These are phyloP conservation scores for Noctuana brunneofusca DNA, from an alignment of 2,888 invertebrate species.

Conservation along the genomic window DNA sequence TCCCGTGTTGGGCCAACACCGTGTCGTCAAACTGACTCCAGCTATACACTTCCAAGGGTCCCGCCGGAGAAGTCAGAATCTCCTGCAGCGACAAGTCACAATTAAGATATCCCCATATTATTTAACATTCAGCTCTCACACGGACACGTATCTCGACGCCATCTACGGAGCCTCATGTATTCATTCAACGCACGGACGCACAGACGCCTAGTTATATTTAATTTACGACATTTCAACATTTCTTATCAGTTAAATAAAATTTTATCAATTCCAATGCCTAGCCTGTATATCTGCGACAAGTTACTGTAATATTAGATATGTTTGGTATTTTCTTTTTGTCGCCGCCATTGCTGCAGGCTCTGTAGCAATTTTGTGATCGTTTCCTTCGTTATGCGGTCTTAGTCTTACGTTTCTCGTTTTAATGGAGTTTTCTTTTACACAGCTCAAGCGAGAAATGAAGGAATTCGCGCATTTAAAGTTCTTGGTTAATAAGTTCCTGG, in stretches of 20 bases:
- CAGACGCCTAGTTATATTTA: slow-evolving; percentile 32
- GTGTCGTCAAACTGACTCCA: slow-evolving; percentile 5
- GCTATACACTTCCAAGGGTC: no score
- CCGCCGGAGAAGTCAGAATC: slow-evolving; percentile 11
- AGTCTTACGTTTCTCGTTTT: slow-evolving; percentile 22
- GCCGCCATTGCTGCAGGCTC: slow-evolving; percentile 18
- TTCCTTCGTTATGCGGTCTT: slow-evolving; percentile 18
- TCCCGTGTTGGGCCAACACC: not conserved
- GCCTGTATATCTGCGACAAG: not conserved
- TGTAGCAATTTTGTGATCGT: slow-evolving; percentile 21
- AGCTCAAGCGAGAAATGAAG: slow-evolving; percentile 17
- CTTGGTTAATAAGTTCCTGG: slow-evolving; percentile 24
- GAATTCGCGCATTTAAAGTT: slow-evolving; percentile 28
- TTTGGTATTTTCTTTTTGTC: slow-evolving; percentile 10
- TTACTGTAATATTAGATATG: slow-evolving; percentile 3
- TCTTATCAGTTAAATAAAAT: slow-evolving; percentile 26
- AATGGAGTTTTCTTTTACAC: slow-evolving; percentile 17
- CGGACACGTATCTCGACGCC: slow-evolving; percentile 24
- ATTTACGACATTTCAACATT: slow-evolving; percentile 27
- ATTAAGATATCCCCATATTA: slow-evolving; percentile 32
- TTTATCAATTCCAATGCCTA: slow-evolving; percentile 12
- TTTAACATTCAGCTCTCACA: slow-evolving; percentile 34
- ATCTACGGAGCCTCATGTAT: slow-evolving; percentile 32
- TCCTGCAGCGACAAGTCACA: slow-evolving; percentile 17
- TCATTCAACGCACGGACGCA: slow-evolving; percentile 31